Evolutionary conservation across 2,888 invertebrate species (phyloP), one percentile per base, ranked within the genome.

Genomic region (Chrysodeixis includens): DNA sequence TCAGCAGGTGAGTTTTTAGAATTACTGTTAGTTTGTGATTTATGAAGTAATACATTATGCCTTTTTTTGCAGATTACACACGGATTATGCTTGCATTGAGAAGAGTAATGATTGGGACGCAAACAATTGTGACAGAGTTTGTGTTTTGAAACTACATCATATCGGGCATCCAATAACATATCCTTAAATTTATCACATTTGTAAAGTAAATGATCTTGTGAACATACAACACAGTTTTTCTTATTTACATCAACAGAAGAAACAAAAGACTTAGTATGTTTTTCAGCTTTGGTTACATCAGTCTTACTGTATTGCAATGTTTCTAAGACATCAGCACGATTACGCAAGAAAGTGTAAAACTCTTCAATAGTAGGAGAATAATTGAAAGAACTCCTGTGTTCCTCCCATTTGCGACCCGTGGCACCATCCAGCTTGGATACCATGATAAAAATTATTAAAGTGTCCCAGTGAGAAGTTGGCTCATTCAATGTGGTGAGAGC

Each of bases 11-110:
- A 22, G 16, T 40, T 40, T 44, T 12, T 56, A 3, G 3, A 10
- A 49, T 20, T 32, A 26, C 40, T 44, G 10, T 40, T 18, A 26
- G 56, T 20, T 16, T 55, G 32, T 32, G 49, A 49, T 49, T 44
- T 56, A 44, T 58, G 51, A 12, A 58, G 32, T 10, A 58, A 14
- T 14, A 51, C 12, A 35, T 58, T 58, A 20, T 58, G 58, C 22
- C 22, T 58, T 35, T 16, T 30, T 18, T 51, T 58, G 9, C 58
- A 58, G 32, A 51, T 40, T n/a, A 22, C 40, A 12, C 53, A 53
- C 16, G 53, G 40, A 14, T 26, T 53, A 30, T 53, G 53, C 20
- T 30, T 30, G 30, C 53, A 53, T 12, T 53, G 53, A n/a, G 30
- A n/a, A 30, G 53, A 26, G 14, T 14, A 30, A 53, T 53, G 26